Conservation (phyloP, 2,797 vertebrate genomes). For the Podargus strigoides region DNA sequence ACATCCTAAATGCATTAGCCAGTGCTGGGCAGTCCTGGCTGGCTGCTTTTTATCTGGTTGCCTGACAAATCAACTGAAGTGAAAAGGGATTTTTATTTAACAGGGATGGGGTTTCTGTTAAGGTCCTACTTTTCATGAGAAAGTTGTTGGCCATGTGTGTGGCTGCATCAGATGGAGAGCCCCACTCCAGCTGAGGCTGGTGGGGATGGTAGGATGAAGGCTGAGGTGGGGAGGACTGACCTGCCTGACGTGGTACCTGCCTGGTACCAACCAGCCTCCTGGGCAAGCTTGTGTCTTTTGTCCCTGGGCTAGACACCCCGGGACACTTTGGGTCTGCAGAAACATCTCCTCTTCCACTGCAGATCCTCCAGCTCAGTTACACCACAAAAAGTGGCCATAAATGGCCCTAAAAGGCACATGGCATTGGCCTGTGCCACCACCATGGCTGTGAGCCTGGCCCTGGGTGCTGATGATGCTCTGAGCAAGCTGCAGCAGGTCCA, state of each 20-base stretch:
- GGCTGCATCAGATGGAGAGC: fast-evolving
- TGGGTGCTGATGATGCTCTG: fast-evolving
- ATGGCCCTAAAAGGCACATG: background rate
- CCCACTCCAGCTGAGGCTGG: too few species aligned
- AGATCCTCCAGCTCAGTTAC: background rate
- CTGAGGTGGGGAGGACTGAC: background rate
- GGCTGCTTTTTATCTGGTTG: background rate
- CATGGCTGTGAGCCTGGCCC: fast-evolving
- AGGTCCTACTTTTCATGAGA: background rate
- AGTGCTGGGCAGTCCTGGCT: background rate
- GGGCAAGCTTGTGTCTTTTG: too few species aligned
- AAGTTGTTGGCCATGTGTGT: fast-evolving
- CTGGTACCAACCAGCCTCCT: too few species aligned
- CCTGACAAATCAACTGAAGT: background rate
- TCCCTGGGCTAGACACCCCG: too few species aligned
- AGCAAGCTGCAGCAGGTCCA: background rate
- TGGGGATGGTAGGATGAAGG: background rate
- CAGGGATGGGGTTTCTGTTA: too few species aligned
- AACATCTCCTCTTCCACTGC: background rate
- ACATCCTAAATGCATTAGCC: background rate
- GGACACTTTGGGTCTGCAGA: background rate
- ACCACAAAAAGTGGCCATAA: fast-evolving
- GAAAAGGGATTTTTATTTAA: background rate
- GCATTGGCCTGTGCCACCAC: fast-evolving
- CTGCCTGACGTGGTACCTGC: background rate